Evolutionary conservation across 2,888 invertebrate genomes (phyloP), one percentile per base, ranked within the genome.

Genomic region (Auanema freiburgensis): DNA sequence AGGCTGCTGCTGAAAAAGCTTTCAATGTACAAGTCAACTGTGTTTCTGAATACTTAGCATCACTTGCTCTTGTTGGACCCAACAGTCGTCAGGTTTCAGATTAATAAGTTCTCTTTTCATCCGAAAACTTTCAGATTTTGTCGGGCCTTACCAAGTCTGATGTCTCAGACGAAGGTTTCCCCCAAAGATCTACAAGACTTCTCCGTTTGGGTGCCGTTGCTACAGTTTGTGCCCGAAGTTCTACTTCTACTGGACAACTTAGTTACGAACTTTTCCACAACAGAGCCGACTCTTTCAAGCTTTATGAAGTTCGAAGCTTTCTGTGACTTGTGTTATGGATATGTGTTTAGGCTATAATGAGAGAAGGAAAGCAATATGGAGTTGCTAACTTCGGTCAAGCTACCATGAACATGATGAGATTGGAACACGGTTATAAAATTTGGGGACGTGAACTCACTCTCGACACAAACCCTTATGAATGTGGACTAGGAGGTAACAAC

Each of bases 201-300:
- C 77, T 84, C 16, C 64, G 76, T 1, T 61, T 86, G 10, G 84
- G 79, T 14, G 83, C 83, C 6, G 71, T 73, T 5, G 73, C 69
- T 43, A 66, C 66, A 12, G 74, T 77, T 24, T 72, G 72, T 57
- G 78, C 78, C 3, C 64, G 76, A 23, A 67, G 68, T 1, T 76
- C 76, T 14, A 76, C 78, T n/a, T 73, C 76, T 42, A 78, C 78
- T 41, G 85, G 86, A 44, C 86, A 86, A 71, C 76, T 85, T n/a
- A 86, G 85, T 21, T 86, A 85, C 84, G 86, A 86, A 65, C 64
- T 86, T 21, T 86, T 86, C 78, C 83, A 84, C 63, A 73, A 79
- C 2, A 71, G 78, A 2, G 73, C 80, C 1, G 80, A 85, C 55
- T 79, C 84, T 4, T 66, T 73, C 11, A 69, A 72, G 16, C 77